Evolutionary conservation across 2,797 vertebrate species (phyloP).

Genomic region (Silurus lanzhouensis): DNA sequence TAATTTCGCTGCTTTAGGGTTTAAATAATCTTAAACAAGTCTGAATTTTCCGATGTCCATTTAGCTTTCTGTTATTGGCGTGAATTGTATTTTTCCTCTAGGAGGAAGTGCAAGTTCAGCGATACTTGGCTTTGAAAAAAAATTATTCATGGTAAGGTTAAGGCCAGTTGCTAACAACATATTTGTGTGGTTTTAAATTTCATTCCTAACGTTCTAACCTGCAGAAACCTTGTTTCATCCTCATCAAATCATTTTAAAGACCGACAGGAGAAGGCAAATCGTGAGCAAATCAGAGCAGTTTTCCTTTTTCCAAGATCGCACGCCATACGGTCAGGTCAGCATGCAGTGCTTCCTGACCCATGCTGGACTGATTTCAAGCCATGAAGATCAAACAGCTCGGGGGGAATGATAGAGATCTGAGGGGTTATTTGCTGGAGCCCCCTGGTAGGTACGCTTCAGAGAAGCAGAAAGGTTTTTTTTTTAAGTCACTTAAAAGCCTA

Average conservation of each 20-base stretch:
- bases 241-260: background rate
- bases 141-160: no score
- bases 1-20: no score
- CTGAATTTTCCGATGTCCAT: no score
- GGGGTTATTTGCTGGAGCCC: background rate
- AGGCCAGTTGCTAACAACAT: no score
- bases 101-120: no score
- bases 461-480: background rate
- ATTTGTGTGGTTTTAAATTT: no score
- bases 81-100: no score
- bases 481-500: background rate
- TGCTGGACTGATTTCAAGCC: slow-evolving; percentile 19
- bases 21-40: no score
- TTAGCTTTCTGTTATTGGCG: no score
- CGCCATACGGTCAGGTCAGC: background rate
- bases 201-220: no score
- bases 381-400: slow-evolving; percentile 28
- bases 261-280: background rate
- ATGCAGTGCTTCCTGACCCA: slow-evolving; percentile 6
- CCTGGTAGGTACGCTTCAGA: slow-evolving; percentile 13
- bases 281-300: background rate
- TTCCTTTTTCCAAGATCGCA: background rate
- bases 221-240: no score
- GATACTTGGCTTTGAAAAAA: no score
- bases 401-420: slow-evolving; percentile 22